Evolutionary conservation across 2,888 invertebrate genomes (phyloP), one percentile per base, ranked within the genome.

Genomic region (Diaphora mendica): DNA sequence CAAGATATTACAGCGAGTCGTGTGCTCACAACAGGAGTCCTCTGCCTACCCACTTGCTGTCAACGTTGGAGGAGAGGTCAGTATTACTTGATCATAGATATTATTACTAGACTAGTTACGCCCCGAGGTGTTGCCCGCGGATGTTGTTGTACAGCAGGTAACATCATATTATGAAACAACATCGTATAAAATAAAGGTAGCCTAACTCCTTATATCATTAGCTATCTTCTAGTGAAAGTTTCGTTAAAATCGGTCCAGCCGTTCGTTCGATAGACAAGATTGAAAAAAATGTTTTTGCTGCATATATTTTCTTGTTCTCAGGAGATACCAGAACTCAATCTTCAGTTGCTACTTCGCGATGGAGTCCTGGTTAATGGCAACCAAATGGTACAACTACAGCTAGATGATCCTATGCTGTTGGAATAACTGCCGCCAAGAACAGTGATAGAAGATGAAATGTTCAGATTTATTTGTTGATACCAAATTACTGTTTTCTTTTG

Each of bases 341-440:
- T 93, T 0, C 92, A 93, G 73, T 74, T 91, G 5, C 48, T 93
- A 0, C 76, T 94, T 0, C 86, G 88, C 3, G 90, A 92, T 13
- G 89, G 88, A 0, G 87, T 85, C 0, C 59, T 90, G 0, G 87
- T 85, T 0, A 88, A 88, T 26, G 86, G 86, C 0, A 89, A 87
- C 70, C 88, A 89, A 65, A 89, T 90, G 89, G 88, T 89, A 0
- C 87, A 89, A 33, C 71, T 91, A 1, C 88, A 91, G 23, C 69
- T 90, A 0, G 86, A 89, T 8, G 87, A 90, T 20, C 77, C 85
- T 11, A 82, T 88, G 76, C 39, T 90, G 35, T 70, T 88, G 75
- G 82, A 87, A 39, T 82, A 42, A 68, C 30, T 26, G 30, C 55
- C 17, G 15, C 35, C 9, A 11, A n/a, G 13, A 26, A 8, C 8